phyloP scores from a whole-genome alignment of 2,113 vertebrate species.

The Pterocles gutturalis region DNA sequence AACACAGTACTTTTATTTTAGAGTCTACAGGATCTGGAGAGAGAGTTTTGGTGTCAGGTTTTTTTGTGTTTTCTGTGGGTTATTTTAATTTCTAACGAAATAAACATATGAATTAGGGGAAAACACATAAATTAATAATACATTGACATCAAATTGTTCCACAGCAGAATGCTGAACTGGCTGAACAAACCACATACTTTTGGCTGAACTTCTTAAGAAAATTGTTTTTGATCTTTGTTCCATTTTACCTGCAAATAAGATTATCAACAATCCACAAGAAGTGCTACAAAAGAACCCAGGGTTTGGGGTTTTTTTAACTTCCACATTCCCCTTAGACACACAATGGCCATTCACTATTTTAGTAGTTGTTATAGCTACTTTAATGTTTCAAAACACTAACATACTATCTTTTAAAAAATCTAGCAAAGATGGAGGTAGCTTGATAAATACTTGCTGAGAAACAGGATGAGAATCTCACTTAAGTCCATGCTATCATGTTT shows the following conservation, averaged over 20 bases:
- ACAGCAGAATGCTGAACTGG: background rate
- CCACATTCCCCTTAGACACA: background rate
- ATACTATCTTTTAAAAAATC: background rate
- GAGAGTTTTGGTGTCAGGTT: accelerated
- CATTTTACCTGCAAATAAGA: background rate
- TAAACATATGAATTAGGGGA: background rate
- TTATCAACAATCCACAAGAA: background rate
- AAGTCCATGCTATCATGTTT: background rate
- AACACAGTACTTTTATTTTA: background rate
- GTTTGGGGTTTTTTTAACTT: background rate
- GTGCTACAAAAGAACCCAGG: background rate
- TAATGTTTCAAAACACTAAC: background rate
- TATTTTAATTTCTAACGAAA: background rate
- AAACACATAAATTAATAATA: background rate
- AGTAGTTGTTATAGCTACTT: background rate
- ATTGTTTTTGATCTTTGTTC: background rate
- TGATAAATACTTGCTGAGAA: background rate
- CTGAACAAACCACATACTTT: background rate
- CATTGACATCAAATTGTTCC: background rate
- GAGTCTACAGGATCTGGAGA: background rate
- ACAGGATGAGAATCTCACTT: background rate
- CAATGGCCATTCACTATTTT: background rate
- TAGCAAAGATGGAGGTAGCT: background rate
- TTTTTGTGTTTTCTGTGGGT: background rate
- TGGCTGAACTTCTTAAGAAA: background rate